Evolutionary conservation across 2,888 invertebrate species (phyloP).

Genomic region (Tetragonula carbonaria): DNA sequence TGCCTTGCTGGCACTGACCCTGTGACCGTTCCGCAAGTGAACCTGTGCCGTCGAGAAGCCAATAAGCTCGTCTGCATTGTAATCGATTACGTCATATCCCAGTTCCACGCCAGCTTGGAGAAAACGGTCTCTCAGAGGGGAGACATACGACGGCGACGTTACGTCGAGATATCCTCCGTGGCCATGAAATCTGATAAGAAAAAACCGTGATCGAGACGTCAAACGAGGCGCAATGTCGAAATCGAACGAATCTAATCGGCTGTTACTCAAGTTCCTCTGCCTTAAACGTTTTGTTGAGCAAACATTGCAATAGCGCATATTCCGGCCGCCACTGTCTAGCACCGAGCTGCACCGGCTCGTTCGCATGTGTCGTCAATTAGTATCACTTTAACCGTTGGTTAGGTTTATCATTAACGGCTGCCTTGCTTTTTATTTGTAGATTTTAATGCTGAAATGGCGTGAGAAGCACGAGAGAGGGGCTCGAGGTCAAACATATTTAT

Average conservation of each 20-base stretch:
- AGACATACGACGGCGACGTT: conserved; percentile 87
- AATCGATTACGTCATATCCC: conserved; percentile 89
- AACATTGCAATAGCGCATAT: background rate
- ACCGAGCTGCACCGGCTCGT: background rate
- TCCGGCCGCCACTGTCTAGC: background rate
- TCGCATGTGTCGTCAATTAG: background rate
- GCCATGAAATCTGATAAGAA: conserved; percentile 87
- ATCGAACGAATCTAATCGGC: background rate
- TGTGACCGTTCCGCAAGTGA: conserved; percentile 89
- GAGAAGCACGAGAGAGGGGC: too few species aligned
- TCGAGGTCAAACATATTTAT: background rate
- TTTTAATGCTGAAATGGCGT: background rate
- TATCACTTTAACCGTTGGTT: background rate
- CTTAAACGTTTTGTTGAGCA: background rate
- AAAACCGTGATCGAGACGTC: background rate
- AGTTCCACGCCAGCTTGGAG: conserved; percentile 88
- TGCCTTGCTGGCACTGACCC: conserved; percentile 92
- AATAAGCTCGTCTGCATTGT: conserved; percentile 87
- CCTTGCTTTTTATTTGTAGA: background rate
- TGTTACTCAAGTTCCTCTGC: background rate
- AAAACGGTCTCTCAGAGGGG: conserved; percentile 88
- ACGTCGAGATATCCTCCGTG: conserved; percentile 89
- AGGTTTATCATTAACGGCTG: background rate
- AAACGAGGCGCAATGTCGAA: background rate
- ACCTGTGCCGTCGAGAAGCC: conserved; percentile 91